A percentile compares a stretch with the other conserved stretches of the same genome.
phyloP scores from a whole-genome alignment of 2,888 invertebrate genomes.

The Brachypalpus laphriformis region DNA sequence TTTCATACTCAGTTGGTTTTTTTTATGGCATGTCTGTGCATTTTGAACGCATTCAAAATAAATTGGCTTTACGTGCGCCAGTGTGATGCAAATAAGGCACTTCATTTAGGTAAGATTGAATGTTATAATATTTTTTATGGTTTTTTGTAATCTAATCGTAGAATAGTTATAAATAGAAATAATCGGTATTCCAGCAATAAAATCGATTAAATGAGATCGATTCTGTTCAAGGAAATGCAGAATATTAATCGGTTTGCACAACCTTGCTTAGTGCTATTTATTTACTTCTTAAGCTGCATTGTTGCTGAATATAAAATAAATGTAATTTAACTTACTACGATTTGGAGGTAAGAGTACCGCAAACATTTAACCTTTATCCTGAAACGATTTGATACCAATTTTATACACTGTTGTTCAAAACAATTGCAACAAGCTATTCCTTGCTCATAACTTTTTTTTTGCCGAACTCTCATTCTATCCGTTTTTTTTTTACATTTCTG shows the following conservation, averaged over 20 bases:
- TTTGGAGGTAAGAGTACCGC: too few species aligned
- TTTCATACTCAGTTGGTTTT: conserved; percentile 3
- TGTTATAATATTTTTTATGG: background rate
- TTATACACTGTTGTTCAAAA: too few species aligned
- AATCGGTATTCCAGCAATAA: background rate
- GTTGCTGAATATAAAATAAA: too few species aligned
- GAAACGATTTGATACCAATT: too few species aligned
- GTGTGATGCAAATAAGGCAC: conserved; percentile 1
- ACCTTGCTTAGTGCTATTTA: background rate
- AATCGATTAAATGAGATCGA: background rate
- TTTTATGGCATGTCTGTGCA: background rate
- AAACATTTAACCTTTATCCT: too few species aligned
- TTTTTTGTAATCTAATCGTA: background rate
- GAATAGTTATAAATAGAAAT: background rate
- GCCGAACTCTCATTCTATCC: too few species aligned
- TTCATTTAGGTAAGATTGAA: conserved; percentile 35
- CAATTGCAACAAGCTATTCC: too few species aligned
- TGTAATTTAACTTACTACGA: too few species aligned
- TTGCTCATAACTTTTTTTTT: too few species aligned
- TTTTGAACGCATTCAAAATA: background rate
- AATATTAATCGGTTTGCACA: background rate
- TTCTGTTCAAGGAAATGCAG: background rate
- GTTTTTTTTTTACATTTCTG: too few species aligned
- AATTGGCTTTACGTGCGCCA: background rate
- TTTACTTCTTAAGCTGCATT: background rate